phyloP scores from a whole-genome alignment of 2,888 invertebrate species.

The Phrixothrix hirtus region DNA sequence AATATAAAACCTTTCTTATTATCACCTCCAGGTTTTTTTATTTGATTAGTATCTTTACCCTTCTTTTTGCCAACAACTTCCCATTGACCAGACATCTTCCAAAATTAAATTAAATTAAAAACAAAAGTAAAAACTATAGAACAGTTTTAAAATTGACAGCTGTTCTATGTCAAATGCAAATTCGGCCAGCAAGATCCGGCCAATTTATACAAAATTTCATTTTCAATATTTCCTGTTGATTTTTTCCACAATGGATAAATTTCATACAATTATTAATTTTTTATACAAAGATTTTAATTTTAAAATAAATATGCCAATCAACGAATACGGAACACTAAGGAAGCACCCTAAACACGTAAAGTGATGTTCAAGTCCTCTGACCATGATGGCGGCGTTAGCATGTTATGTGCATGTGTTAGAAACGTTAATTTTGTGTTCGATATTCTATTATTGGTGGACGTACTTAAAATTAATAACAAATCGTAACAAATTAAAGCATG shows the following conservation, averaged over 20 bases:
- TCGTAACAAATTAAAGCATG: no score
- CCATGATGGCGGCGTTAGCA: no score
- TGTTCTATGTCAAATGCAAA: constrained; percentile 21
- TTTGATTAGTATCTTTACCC: constrained; percentile 57
- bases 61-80: constrained; percentile 73
- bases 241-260: neutral
- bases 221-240: constrained; percentile 3
- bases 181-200: constrained; percentile 19
- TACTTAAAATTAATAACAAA: no score
- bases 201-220: constrained; percentile 11
- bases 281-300: neutral
- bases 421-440: no score
- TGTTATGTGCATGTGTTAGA: no score
- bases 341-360: no score
- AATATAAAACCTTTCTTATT: constrained; percentile 59
- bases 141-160: constrained; percentile 21
- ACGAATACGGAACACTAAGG: no score
- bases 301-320: no score
- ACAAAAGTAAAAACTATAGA: constrained; percentile 8
- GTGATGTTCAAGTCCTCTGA: no score
- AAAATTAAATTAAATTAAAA: constrained; percentile 24
- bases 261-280: constrained; percentile 2
- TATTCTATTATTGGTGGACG: no score
- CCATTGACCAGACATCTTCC: constrained; percentile 65
- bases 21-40: constrained; percentile 54